Evolutionary conservation across 2,113 vertebrate species (phyloP).

Genomic region (Prinia subflava): DNA sequence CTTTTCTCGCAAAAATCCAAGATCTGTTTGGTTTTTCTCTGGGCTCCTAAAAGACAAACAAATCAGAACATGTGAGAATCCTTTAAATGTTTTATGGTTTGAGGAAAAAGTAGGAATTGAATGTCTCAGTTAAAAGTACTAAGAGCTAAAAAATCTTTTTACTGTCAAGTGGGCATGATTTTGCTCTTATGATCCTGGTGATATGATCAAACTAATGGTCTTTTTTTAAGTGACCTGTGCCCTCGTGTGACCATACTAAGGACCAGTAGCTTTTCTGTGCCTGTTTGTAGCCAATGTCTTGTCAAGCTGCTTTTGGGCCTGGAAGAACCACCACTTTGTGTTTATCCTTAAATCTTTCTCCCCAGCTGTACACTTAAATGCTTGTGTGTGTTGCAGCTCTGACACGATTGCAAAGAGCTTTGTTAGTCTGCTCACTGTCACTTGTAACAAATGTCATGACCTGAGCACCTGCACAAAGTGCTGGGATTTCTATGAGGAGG

Average conservation of each 20-base stretch:
- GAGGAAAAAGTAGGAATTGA: neutral
- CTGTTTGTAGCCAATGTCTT: neutral
- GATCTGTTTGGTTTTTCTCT: neutral
- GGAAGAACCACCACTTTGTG: neutral
- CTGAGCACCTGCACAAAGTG: neutral
- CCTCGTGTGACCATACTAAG: neutral
- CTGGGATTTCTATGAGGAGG: neutral
- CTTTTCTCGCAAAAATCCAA: neutral
- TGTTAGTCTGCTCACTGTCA: neutral
- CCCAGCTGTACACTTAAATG: neutral
- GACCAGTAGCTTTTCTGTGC: neutral
- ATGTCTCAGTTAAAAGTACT: neutral
- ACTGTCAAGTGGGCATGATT: neutral
- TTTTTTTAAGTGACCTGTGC: neutral
- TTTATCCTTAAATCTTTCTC: neutral
- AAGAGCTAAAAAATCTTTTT: neutral
- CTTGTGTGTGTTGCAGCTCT: neutral
- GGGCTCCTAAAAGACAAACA: neutral
- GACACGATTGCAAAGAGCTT: neutral
- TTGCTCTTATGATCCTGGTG: neutral
- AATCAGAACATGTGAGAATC: neutral
- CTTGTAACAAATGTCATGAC: neutral
- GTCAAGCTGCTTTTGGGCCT: neutral
- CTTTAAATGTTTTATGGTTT: neutral
- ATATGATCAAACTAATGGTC: fast-evolving